Evolutionary conservation across 2,113 vertebrate genomes (phyloP).

Genomic region (Melanerpes formicivorus): DNA sequence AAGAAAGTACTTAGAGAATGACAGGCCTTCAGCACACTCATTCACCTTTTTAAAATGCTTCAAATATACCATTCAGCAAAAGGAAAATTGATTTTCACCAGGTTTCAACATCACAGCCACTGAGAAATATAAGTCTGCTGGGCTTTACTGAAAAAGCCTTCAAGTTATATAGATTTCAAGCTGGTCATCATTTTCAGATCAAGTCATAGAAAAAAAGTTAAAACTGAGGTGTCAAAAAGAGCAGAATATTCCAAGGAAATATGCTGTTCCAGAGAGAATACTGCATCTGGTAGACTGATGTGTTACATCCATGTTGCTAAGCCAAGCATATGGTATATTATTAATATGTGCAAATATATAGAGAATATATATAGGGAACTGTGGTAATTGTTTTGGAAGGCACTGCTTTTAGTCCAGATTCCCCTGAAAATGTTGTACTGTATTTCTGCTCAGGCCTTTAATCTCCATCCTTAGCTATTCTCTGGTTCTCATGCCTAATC

Average conservation of each 20-base stretch:
- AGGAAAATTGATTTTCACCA: constrained; percentile 52
- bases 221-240: constrained; percentile 45
- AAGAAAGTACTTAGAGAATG: constrained; percentile 43
- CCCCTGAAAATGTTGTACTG: neutral
- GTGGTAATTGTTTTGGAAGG: neutral
- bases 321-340: neutral
- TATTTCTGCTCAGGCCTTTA: neutral
- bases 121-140: constrained; percentile 49
- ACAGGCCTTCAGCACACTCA: constrained; percentile 39
- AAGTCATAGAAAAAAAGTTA: constrained; percentile 44
- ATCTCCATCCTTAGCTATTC: neutral
- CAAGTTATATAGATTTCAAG: constrained; percentile 46
- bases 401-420: neutral
- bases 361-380: neutral
- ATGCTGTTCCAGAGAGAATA: neutral
- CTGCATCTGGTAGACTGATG: neutral
- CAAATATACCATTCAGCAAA: constrained; percentile 58
- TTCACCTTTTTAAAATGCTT: constrained; percentile 54
- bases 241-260: constrained; percentile 36
- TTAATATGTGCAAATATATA: neutral
- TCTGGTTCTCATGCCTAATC: neutral
- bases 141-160: constrained; percentile 54
- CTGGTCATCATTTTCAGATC: constrained; percentile 58
- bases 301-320: constrained; percentile 1
- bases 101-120: constrained; percentile 50